Evolutionary conservation across 2,113 vertebrate genomes (phyloP), one percentile per base, ranked within the genome.

Genomic region (Chroicocephalus ridibundus): DNA sequence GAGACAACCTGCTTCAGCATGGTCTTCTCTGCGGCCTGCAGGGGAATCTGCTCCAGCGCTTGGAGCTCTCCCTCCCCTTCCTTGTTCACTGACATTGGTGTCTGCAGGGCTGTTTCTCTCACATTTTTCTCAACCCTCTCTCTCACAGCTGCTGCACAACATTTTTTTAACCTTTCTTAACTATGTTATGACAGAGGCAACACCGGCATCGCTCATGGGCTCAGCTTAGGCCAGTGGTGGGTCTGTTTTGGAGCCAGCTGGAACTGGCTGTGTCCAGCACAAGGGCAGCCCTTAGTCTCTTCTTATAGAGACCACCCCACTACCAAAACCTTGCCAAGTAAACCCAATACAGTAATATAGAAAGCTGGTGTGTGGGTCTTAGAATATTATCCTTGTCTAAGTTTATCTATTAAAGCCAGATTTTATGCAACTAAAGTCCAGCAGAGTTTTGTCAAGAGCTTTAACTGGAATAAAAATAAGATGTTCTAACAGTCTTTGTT

Each of bases 191-290:
- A 52, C 29, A 47, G 22, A 87, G 10, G 38, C 34, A 54, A 60
- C 34, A 54, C 17, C 20, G 31, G 15, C 21, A 17, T 54, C 38
- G 18, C n/a, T 79, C 29, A 25, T 36, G 11, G 20, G 29, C 21
- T 83, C 20, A 60, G 17, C 17, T 71, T 61, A 65, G 55, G 27
- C 25, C 40, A 66, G 26, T 0, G 0, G 0, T 38, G 19, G 16
- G 18, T 22, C 10, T 3, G 0, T 55, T 91, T 60, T 82, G 64
- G 54, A 88, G 11, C 11, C 7, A 3, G 3, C 32, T 85, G 49
- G 10, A 82, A 69, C 8, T 0, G 4, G 15, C 18, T 82, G 8
- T 9, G 5, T 80, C 18, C 34, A 78, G 54, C 7, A 47, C 4
- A 36, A 42, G 26, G n/a, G 13, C 38, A 84, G 24, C 10, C 9